Evolutionary conservation across 2,888 invertebrate species (phyloP), one percentile per base, ranked within the genome.

Genomic region (Apamea anceps): DNA sequence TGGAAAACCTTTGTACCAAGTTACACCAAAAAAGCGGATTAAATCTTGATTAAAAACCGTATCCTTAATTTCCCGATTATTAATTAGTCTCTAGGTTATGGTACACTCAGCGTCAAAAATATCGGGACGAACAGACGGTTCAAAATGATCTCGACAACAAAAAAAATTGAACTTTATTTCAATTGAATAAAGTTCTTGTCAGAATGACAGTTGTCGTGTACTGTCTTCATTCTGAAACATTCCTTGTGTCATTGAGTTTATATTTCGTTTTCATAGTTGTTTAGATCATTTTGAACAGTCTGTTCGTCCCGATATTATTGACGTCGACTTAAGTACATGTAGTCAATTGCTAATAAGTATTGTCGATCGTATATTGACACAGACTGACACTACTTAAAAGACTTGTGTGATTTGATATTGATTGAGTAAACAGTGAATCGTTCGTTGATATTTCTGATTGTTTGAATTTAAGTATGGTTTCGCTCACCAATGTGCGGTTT

Each of bases 301-400:
- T n/a, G n/a, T n/a, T n/a, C n/a, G n/a, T n/a, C n/a, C n/a, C n/a
- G n/a, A n/a, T n/a, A n/a, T n/a, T n/a, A n/a, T n/a, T n/a, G n/a
- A n/a, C n/a, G n/a, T n/a, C n/a, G n/a, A n/a, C n/a, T n/a, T n/a
- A n/a, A 32, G 15, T 13, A 42, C 3, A 10, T 25, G 21, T 15
- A 75, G 51, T 62, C 51, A 67, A 78, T 84, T 68, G 37, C 48
- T 32, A 45, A 77, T 65, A 37, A 72, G 57, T 51, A 32, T 68
- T 67, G 45, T 62, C 42, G 78, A 51, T 77, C 48, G 18, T 54
- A 68, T 15, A 51, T 54, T 66, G 42, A 62, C 42, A 54, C 15
- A 45, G 65, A 71, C 63, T 66, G 68, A 78, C 7, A 28, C 13
- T 82, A 57, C 18, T 4, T 48, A 37, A 45, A 25, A 54, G 32